A percentile compares a stretch with the other conserved stretches of the same genome.
Conservation (phyloP, 2,888 invertebrate species). For the Tipula vernalis region DNA sequence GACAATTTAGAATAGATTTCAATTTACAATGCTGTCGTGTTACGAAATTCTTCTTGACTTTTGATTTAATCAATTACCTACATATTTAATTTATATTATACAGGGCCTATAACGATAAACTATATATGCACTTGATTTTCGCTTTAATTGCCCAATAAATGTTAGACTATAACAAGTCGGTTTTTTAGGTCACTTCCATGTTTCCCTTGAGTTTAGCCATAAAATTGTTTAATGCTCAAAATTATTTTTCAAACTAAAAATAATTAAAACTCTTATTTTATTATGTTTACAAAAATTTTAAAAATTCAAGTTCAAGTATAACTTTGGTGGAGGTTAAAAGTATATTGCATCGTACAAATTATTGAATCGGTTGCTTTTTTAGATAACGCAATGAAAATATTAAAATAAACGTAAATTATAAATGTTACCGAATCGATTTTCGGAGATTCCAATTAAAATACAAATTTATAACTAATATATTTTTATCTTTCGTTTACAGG, state of each 20-base stretch:
- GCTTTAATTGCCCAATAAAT: not conserved
- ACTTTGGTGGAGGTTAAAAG: not conserved
- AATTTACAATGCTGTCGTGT: not conserved
- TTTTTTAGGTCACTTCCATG: not conserved
- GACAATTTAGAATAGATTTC: not conserved
- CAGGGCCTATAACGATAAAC: not conserved
- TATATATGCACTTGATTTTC: not conserved
- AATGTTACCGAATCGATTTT: no score
- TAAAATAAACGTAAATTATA: no score
- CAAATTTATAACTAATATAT: not conserved
- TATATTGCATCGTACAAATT: no score
- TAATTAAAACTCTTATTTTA: not conserved
- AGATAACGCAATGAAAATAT: no score
- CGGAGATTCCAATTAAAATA: no score
- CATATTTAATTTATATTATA: not conserved
- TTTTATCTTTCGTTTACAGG: constrained; percentile 34
- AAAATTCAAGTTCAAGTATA: not conserved
- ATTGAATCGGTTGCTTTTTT: no score
- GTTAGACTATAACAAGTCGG: not conserved
- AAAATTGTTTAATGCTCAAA: not conserved
- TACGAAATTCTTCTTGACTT: not conserved
- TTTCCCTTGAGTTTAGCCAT: not conserved
- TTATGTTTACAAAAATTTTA: not conserved
- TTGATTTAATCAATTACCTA: not conserved
- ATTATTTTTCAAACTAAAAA: not conserved